These are phyloP conservation scores for Rhagonycha lutea DNA, from an alignment of 2,888 invertebrate species.

Conservation along the genomic window DNA sequence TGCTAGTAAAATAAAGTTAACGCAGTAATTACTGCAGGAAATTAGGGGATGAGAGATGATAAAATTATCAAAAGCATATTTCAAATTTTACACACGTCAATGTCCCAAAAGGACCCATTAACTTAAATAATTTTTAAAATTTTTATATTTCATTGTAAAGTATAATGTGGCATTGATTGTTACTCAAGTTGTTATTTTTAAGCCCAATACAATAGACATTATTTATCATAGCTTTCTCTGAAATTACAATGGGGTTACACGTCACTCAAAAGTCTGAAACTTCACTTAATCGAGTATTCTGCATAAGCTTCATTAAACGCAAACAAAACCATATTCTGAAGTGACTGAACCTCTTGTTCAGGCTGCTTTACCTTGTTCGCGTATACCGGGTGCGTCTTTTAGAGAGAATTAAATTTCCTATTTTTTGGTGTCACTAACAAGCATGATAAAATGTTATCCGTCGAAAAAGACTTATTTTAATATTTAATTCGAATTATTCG, in stretches of 20 bases:
- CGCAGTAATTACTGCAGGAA: too few species aligned
- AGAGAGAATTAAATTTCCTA: neutral
- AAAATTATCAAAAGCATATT: too few species aligned
- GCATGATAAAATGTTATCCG: neutral
- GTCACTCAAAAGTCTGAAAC: neutral
- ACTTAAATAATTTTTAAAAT: neutral
- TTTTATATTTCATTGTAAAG: neutral
- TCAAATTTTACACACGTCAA: too few species aligned
- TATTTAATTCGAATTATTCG: neutral
- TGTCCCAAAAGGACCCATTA: too few species aligned
- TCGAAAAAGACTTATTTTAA: neutral
- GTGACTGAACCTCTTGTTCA: neutral
- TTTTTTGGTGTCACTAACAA: neutral
- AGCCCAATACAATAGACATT: neutral
- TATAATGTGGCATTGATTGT: neutral
- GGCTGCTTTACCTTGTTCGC: neutral
- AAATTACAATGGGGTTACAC: neutral
- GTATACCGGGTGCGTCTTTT: neutral
- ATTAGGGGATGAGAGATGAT: too few species aligned
- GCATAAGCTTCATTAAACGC: neutral
- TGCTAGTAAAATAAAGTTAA: too few species aligned
- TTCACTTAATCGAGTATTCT: neutral
- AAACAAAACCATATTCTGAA: neutral
- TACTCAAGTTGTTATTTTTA: neutral
- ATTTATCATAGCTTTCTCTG: neutral